Conservation (phyloP, 2,888 invertebrate genomes). For the Pheosia tremula region DNA sequence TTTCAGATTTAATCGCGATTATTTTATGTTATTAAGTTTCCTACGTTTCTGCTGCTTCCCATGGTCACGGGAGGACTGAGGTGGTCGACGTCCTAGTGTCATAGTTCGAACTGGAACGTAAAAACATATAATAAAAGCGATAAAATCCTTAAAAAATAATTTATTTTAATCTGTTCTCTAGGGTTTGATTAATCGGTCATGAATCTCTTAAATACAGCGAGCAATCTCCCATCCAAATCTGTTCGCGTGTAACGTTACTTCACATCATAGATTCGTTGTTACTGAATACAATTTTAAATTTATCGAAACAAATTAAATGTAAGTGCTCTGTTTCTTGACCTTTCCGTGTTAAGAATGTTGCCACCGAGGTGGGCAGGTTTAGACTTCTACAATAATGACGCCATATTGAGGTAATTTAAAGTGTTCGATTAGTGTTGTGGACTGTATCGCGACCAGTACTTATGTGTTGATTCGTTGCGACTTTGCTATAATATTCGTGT, state of each 20-base stretch:
- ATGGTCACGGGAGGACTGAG: too few relatives aligned
- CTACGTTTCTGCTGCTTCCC: too few relatives aligned
- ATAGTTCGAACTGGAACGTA: too few relatives aligned
- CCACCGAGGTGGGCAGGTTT: constrained; percentile 25
- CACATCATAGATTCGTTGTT: not conserved
- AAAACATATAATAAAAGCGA: too few relatives aligned
- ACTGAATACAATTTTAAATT: not conserved
- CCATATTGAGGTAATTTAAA: constrained; percentile 1
- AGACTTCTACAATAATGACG: constrained; percentile 1
- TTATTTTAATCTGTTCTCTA: too few relatives aligned
- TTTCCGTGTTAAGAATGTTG: constrained; percentile 29
- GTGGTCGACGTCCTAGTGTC: too few relatives aligned
- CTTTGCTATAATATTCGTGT: constrained; percentile 18
- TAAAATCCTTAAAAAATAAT: too few relatives aligned
- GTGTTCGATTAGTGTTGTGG: not conserved
- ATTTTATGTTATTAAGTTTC: too few relatives aligned
- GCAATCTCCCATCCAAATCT: too few relatives aligned
- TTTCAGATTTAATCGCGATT: too few relatives aligned
- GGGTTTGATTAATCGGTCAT: too few relatives aligned
- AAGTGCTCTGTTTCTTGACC: constrained; percentile 27
- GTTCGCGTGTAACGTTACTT: not conserved
- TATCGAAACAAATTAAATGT: constrained; percentile 10
- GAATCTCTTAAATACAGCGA: too few relatives aligned
- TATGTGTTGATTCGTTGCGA: constrained; percentile 9
- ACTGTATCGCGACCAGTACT: constrained; percentile 1